Percentiles rank a stretch among this genome's conserved stretches.
phyloP scores from a whole-genome alignment of 2,888 invertebrate genomes.

The Erebia aethiops region DNA sequence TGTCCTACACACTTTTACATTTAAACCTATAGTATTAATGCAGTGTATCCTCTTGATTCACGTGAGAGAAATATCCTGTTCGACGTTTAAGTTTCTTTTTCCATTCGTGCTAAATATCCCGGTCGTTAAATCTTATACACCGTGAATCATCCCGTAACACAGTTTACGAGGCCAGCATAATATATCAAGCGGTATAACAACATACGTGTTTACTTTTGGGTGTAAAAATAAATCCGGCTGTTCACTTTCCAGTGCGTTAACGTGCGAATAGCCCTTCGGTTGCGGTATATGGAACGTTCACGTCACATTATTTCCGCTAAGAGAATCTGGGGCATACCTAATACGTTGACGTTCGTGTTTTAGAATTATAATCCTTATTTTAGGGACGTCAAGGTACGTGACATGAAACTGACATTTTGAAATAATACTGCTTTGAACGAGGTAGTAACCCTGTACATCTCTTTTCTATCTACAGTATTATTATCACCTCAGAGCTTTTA shows the following conservation, averaged over 20 bases:
- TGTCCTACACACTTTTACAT: conserved; percentile 45
- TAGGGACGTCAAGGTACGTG: too few relatives aligned
- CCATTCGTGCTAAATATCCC: conserved; percentile 54
- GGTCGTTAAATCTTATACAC: conserved; percentile 59
- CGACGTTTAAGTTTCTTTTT: conserved; percentile 34
- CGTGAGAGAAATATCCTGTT: conserved; percentile 29
- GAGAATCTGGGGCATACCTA: too few relatives aligned
- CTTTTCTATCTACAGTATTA: too few relatives aligned
- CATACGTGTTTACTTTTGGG: conserved; percentile 64
- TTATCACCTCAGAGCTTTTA: too few relatives aligned
- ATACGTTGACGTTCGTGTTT: too few relatives aligned
- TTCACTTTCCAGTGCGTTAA: conserved; percentile 22
- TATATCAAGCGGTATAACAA: conserved; percentile 65
- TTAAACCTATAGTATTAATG: conserved; percentile 23
- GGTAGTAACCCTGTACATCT: too few relatives aligned
- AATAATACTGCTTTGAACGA: too few relatives aligned
- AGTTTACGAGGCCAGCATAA: conserved; percentile 65
- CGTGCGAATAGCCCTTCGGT: conserved; percentile 18
- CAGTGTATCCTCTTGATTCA: conserved; percentile 28
- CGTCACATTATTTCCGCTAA: conserved; percentile 1
- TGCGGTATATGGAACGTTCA: conserved; percentile 1
- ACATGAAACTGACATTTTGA: too few relatives aligned
- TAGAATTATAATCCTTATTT: too few relatives aligned
- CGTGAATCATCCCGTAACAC: conserved; percentile 63
- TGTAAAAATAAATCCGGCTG: conserved; percentile 62